Evolutionary conservation across 1,140 invertebrate genomes (phyloP), one percentile per base, ranked within the genome.

Genomic region (Apocrypta bakeri): DNA sequence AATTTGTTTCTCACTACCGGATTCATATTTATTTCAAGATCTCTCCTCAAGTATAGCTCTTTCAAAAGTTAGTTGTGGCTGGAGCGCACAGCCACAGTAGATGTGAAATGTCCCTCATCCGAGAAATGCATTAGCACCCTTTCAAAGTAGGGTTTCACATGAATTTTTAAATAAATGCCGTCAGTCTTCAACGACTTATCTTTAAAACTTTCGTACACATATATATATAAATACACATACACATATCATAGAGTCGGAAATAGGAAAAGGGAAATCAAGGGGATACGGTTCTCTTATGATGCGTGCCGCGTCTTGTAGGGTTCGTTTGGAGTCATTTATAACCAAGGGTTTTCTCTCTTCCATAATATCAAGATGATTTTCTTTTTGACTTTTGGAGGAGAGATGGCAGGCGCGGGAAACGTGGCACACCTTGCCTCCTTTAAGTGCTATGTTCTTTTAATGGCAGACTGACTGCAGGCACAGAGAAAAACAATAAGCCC

Each of bases 161-260:
- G 79, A 72, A 80, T 80, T 73, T 64, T 80, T 80, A 80, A 80
- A 73, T 69, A 63, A 56, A 80, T 48, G 71, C 69, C 71, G 31
- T 21, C 48, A 79, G 79, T 7, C 48, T 31, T 24, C 27, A 66
- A 25, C 77, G 48, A 25, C 61, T 71, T 33, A 37, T 61, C 69
- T 27, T 40, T 27, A 69, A 79, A 79, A 79, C 69, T 40, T 25
- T 61, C 71, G 48, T 9, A 9, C 33, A 37, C 9, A 4, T 9
- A 37, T 37, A 37, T 9, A 37, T 9, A 48, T 17, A 48, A 12
- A 9, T 42, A 42, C 21, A 48, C 14, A 42, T 48, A 42, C 17
- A 25, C 37, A 24, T 56, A 42, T 69, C 24, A 24, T 56, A 56
- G 40, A 79, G 3, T n/a, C 48, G 48, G 48, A 56, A 56, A 24